phyloP scores from a whole-genome alignment of 2,113 vertebrate species.

The Thryonomys swinderianus region DNA sequence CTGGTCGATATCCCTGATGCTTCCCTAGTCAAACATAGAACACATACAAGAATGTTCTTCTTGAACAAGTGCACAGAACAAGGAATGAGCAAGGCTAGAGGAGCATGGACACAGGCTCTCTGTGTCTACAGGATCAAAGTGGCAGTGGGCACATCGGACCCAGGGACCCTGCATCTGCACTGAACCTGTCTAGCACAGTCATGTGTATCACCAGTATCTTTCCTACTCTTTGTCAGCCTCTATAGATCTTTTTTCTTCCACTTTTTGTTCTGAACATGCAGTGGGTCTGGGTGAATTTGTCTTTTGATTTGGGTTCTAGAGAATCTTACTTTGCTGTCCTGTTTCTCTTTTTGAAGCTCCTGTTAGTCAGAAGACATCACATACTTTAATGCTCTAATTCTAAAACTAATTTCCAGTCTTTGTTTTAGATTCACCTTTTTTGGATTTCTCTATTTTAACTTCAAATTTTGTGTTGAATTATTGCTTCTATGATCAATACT shows the following conservation, averaged over 20 bases:
- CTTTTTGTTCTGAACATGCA: neutral
- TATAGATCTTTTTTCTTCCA: neutral
- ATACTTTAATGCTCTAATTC: neutral
- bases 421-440: neutral
- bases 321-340: neutral
- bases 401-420: neutral
- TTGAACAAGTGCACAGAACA: no score
- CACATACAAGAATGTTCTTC: no score
- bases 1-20: neutral
- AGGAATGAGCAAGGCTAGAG: no score
- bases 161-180: no score
- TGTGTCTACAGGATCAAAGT: neutral
- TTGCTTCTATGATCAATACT: neutral
- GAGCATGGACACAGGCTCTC: no score
- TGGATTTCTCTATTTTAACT: slow-evolving; percentile 2
- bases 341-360: neutral
- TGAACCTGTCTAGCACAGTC: neutral
- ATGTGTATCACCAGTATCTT: neutral
- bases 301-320: neutral
- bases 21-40: no score
- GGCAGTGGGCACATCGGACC: neutral
- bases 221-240: neutral
- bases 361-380: neutral
- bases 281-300: neutral
- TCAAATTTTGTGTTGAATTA: neutral